Evolutionary conservation across 1,140 invertebrate species (phyloP).

Genomic region (Copidosoma floridanum): DNA sequence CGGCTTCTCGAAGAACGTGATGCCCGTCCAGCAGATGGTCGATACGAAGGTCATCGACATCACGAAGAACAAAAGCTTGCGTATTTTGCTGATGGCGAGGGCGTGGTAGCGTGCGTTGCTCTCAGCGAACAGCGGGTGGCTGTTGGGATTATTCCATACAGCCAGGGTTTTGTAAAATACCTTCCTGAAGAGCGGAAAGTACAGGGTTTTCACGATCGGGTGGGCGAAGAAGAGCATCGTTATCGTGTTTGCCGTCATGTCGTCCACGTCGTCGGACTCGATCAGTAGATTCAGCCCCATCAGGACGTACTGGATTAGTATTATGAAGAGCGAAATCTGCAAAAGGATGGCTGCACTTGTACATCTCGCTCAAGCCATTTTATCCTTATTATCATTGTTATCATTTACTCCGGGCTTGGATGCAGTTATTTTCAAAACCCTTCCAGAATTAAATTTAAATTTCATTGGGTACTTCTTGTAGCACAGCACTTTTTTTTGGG

Average conservation of each 20-base stretch:
- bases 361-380: too few species aligned
- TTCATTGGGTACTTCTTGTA: too few species aligned
- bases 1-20: slow-evolving; percentile 77
- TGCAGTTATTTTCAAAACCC: too few species aligned
- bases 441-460: too few species aligned
- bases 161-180: slow-evolving; percentile 74
- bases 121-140: slow-evolving; percentile 80
- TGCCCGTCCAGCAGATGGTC: slow-evolving; percentile 66
- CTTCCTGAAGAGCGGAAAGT: slow-evolving; percentile 71
- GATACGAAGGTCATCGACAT: slow-evolving; percentile 61
- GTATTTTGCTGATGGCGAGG: slow-evolving; percentile 73
- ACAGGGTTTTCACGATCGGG: slow-evolving; percentile 70
- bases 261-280: slow-evolving; percentile 75
- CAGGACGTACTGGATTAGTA: slow-evolving; percentile 65
- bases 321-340: slow-evolving; percentile 61
- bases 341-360: too few species aligned
- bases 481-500: too few species aligned
- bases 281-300: slow-evolving; percentile 67
- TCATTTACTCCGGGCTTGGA: too few species aligned
- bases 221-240: slow-evolving; percentile 79
- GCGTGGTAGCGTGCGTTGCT: slow-evolving; percentile 75
- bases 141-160: slow-evolving; percentile 78
- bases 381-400: too few species aligned
- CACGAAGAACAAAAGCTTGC: slow-evolving; percentile 69
- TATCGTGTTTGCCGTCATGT: slow-evolving; percentile 77